phyloP scores from a whole-genome alignment of 1,140 invertebrate genomes.

The Trachymyrmex septentrionalis region DNA sequence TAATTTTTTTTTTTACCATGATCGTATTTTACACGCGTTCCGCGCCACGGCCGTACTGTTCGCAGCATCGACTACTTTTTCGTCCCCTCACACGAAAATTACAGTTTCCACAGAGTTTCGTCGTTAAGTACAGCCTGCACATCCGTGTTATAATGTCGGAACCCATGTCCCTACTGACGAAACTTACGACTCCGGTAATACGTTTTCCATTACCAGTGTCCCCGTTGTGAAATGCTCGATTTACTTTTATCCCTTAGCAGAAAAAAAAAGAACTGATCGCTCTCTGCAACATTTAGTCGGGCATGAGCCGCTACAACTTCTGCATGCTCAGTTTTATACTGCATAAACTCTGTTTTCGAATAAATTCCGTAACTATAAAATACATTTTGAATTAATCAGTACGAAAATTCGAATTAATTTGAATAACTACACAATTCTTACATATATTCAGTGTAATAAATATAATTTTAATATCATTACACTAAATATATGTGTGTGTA shows the following conservation, averaged over 20 bases:
- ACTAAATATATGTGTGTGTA: background rate
- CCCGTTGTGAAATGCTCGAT: slow-evolving; percentile 65
- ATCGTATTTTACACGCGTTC: slow-evolving; percentile 63
- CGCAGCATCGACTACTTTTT: slow-evolving; percentile 58
- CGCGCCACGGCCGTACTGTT: background rate
- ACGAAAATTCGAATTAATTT: background rate
- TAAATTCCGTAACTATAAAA: background rate
- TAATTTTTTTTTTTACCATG: slow-evolving; percentile 67
- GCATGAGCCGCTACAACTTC: background rate
- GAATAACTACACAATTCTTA: background rate
- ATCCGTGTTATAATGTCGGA: slow-evolving; percentile 83
- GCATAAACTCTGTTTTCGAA: background rate
- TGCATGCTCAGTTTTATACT: background rate
- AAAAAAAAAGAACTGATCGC: background rate
- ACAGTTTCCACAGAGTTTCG: slow-evolving; percentile 84
- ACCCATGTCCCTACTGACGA: slow-evolving; percentile 72
- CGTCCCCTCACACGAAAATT: slow-evolving; percentile 80
- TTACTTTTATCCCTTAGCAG: slow-evolving; percentile 54
- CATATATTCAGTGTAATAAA: background rate
- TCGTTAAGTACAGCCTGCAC: slow-evolving; percentile 86
- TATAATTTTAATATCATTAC: background rate
- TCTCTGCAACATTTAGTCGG: background rate
- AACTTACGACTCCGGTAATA: slow-evolving; percentile 83
- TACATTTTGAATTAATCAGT: background rate
- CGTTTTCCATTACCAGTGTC: slow-evolving; percentile 81